Base-by-base conservation (phyloP, 2,797 vertebrate species). In the Hypotaenidia philippensis region DNA sequence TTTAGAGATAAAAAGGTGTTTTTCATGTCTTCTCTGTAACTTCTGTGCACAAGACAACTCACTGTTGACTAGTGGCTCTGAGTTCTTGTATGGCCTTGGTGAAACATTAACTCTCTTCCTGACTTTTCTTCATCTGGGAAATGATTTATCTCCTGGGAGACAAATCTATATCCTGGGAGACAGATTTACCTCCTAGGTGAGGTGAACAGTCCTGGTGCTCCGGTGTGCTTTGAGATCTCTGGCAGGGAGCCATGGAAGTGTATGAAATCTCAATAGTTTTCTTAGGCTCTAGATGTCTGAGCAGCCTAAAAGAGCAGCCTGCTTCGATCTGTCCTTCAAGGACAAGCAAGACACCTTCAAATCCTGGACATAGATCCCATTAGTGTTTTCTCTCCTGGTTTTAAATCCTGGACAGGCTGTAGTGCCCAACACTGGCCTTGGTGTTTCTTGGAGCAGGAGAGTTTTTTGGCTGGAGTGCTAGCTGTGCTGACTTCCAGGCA, bases 21-120 rank as follows among this genome's bases (percentile, higher is more conserved):
- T 59, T 89, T 74, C 13, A 18, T 49, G 15, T 66, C 40, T 75
- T 70, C 44, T 26, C 9, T 77, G 38, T 77, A 66, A 64, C 34
- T 20, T 36, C 32, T 72, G 53, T n/a, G 65, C n/a, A 41, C 21
- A 56, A 83, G 69, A 47, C 0, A 0, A 13, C 5, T 3, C 1
- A 1, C 23, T 25, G 29, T 52, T 82, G 52, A 66, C n/a, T 1
- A 0, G 29, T 47, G 27, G 11, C 44, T 81, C n/a, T 5, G 4
- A 64, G 53, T 85, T 61, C 6, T 32, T 76, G 5, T 69, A 17
- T 6, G 20, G 83, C 38, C 59, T 65, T 94, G 76, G 52, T 16
- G n/a, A 90, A 66, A 40, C 16, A 13, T 23, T 36, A 31, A 22
- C 13, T 64, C 82, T 25, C 59, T 38, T 56, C 47, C 38, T 49